A percentile compares a stretch with the other conserved stretches of the same genome.
These are phyloP conservation scores for Hirundichthys speculiger DNA, from an alignment of 2,113 vertebrate genomes.

Conservation along the genomic window DNA sequence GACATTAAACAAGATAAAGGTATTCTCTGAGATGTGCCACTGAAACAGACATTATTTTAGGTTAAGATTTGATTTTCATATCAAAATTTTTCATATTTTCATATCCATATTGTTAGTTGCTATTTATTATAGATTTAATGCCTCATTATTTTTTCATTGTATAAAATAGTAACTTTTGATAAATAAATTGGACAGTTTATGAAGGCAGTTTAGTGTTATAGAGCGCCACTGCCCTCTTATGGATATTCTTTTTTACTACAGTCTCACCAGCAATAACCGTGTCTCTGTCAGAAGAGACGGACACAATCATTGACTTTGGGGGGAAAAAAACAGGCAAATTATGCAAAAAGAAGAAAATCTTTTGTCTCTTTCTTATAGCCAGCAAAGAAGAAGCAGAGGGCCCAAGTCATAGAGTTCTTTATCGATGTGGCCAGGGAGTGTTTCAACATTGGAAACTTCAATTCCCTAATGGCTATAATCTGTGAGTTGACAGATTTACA, in stretches of 20 bases:
- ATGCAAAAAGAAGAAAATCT: not conserved
- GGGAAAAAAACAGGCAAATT: not conserved
- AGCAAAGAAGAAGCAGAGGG: slow-evolving; percentile 94
- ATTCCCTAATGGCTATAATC: slow-evolving; percentile 95
- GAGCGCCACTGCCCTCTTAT: slow-evolving; percentile 34
- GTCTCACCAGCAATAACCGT: not conserved
- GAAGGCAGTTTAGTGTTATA: not conserved
- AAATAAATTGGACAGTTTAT: not conserved
- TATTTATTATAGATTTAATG: no score
- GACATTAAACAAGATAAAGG: no score
- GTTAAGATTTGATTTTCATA: no score
- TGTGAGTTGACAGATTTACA: slow-evolving; percentile 82
- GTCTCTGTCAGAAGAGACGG: not conserved
- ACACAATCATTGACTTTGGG: not conserved
- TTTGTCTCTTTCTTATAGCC: slow-evolving; percentile 78
- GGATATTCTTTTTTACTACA: slow-evolving; percentile 25
- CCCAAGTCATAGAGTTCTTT: slow-evolving; percentile 94
- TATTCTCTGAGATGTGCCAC: no score
- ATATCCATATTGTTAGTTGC: no score
- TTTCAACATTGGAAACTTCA: slow-evolving; percentile 97
- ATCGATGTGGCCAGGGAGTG: slow-evolving; percentile 93
- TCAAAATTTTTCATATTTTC: no score
- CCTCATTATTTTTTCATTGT: not conserved
- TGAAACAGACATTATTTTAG: no score
- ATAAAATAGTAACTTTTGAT: not conserved